A percentile compares a stretch with the other conserved stretches of the same genome.
phyloP scores from a whole-genome alignment of 2,797 vertebrate species.

The Atherinosoma microstoma region DNA sequence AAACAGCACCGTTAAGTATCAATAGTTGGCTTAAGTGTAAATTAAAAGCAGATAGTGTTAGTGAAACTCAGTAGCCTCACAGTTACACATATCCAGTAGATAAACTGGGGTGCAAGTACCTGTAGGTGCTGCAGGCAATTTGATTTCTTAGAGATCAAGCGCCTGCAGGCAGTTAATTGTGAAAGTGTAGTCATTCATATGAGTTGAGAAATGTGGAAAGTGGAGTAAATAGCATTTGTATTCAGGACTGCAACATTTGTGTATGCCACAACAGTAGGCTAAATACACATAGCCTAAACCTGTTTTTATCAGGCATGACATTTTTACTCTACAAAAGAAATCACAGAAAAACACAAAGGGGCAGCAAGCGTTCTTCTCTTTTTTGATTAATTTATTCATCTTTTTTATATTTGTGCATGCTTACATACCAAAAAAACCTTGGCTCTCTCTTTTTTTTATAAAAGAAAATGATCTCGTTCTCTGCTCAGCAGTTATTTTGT shows the following conservation, averaged over 20 bases:
- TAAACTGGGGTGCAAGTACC: background rate
- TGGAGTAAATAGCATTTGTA: conserved; percentile 50
- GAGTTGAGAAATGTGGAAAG: conserved; percentile 30
- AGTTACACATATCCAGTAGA: background rate
- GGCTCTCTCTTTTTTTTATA: background rate
- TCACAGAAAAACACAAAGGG: conserved; percentile 3
- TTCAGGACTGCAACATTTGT: conserved; percentile 56
- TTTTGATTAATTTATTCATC: conserved; percentile 10
- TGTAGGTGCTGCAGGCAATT: conserved; percentile 3
- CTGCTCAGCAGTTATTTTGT: background rate
- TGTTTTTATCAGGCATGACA: conserved; percentile 44
- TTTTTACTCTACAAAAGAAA: conserved; percentile 26
- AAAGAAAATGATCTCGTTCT: background rate
- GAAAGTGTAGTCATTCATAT: conserved; percentile 7
- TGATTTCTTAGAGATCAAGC: conserved; percentile 17
- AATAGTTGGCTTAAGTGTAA: conserved; percentile 2
- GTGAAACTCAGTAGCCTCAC: background rate
- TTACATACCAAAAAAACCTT: background rate
- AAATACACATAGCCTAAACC: conserved; percentile 17
- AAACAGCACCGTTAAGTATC: background rate
- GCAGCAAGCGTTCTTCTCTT: background rate
- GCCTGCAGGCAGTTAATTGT: conserved; percentile 18
- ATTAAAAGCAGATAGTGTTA: background rate
- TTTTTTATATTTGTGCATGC: background rate
- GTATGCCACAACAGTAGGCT: conserved; percentile 43